phyloP scores from a whole-genome alignment of 2,888 invertebrate genomes.

The Gymnocheta viridis region DNA sequence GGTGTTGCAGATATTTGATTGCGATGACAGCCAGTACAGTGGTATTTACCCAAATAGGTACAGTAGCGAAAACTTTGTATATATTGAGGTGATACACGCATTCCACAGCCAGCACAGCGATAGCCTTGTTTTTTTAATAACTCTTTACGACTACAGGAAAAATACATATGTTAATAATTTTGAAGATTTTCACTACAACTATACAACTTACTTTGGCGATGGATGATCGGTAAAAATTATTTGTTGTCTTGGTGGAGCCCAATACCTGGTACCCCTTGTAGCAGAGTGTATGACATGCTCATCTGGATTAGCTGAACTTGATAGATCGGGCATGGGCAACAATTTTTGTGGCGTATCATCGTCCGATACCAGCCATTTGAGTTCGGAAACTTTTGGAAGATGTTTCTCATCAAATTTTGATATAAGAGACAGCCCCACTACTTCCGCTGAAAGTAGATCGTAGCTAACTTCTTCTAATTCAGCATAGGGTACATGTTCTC shows the following conservation, averaged over 20 bases:
- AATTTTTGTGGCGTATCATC: conserved; percentile 89
- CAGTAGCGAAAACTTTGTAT: conserved; percentile 90
- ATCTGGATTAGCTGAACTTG: conserved; percentile 86
- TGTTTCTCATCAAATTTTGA: conserved; percentile 89
- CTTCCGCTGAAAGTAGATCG: conserved; percentile 87
- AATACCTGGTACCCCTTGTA: conserved; percentile 89
- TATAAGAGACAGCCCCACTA: conserved; percentile 89
- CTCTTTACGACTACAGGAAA: conserved; percentile 83
- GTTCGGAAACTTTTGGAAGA: conserved; percentile 88
- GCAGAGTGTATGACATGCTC: conserved; percentile 83
- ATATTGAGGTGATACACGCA: conserved; percentile 88
- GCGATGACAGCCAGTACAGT: conserved; percentile 93
- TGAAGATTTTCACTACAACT: background rate
- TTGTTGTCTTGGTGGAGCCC: conserved; percentile 93
- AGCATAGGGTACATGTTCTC: conserved; percentile 75
- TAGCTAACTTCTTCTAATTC: conserved; percentile 78
- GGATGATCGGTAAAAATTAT: conserved; percentile 91
- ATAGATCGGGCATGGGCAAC: conserved; percentile 87
- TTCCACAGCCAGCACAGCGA: conserved; percentile 92
- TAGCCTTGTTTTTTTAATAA: conserved; percentile 88
- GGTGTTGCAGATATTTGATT: conserved; percentile 89
- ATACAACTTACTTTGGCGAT: conserved; percentile 84
- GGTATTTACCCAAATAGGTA: conserved; percentile 91
- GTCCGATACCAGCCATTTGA: conserved; percentile 91
- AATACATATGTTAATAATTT: background rate